phyloP scores from a whole-genome alignment of 2,113 vertebrate genomes.

The Paratilapia polleni region DNA sequence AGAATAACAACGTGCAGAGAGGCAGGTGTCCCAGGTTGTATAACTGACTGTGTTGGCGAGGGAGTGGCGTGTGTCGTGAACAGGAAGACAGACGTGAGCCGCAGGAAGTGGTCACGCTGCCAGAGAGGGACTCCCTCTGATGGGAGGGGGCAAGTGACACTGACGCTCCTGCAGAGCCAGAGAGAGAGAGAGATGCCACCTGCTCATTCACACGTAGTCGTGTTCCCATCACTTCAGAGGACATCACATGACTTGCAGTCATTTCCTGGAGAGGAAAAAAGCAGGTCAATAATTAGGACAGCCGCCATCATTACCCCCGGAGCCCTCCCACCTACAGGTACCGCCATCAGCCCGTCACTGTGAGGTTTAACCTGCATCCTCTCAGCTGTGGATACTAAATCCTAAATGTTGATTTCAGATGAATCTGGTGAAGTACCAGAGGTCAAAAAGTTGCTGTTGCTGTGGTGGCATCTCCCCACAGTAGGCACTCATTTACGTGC shows the following conservation, averaged over 20 bases:
- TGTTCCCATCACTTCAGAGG: background rate
- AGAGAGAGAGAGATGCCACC: slow-evolving; percentile 6
- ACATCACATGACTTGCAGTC: background rate
- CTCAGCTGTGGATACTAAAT: background rate
- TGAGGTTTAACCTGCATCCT: background rate
- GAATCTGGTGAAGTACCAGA: background rate
- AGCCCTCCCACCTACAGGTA: background rate
- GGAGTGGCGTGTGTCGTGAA: background rate
- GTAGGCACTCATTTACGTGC: background rate
- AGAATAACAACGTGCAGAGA: background rate
- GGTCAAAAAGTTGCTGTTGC: background rate
- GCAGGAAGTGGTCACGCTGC: slow-evolving; percentile 49
- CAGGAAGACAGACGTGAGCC: slow-evolving; percentile 33
- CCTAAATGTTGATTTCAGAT: background rate
- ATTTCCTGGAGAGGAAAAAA: background rate
- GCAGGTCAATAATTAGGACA: background rate
- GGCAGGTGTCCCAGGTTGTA: slow-evolving; percentile 19
- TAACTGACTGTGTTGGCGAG: slow-evolving; percentile 31
- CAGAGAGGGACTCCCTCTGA: slow-evolving; percentile 62
- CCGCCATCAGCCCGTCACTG: background rate
- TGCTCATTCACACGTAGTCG: background rate
- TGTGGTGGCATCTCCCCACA: background rate
- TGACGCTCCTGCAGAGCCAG: slow-evolving; percentile 17
- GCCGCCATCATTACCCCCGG: background rate
- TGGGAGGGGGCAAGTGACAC: slow-evolving; percentile 28